Base-by-base conservation (phyloP, 2,797 vertebrate genomes). In the Melanitta fusca region DNA sequence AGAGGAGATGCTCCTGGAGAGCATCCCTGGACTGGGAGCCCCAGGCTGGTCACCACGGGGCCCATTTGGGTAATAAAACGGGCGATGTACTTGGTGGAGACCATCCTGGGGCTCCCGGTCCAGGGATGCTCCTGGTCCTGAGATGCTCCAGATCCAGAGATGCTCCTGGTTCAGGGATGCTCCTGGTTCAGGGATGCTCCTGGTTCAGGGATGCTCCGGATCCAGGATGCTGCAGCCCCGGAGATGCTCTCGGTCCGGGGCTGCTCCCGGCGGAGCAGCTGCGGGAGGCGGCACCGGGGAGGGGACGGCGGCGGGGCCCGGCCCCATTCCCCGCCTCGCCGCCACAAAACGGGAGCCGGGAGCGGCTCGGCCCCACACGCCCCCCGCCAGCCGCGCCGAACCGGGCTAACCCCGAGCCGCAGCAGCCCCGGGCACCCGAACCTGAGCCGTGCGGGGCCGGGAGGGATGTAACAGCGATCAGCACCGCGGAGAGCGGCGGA, bases 401-500 rank as follows among this genome's bases (percentile, higher is more conserved):
- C 34, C 66, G n/a, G 41, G 30, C 41, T 32, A 21, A 21, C 62
- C 28, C 64, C 41, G 19, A n/a, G 18, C 32, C 56, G 56, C 18
- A 20, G 12, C 47, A 49, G 41, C 22, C 47, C 47, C 11, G 45
- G 32, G 32, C 66, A n/a, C 66, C 66, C 43, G 32, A 47, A n/a
- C 16, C 45, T 19, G 78, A 15, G 30, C 72, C 9, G 60, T 9
- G 75, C 69, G 53, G 51, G 51, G 14, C 5, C 10, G 32, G 34
- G 10, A 79, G 82, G 87, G 73, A 85, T 81, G 95, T 88, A 25
- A 8, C 49, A 80, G 94, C 32, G 80, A 97, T 97, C 98, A 98
- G 98, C 97, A 97, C 96, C 97, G 94, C 73, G 97, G 98, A 95
- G 97, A 98, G 97, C 97, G 97, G 93, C 70, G 56, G 49, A 49